These are phyloP conservation scores for Centropus unirufus DNA, from an alignment of 2,113 vertebrate species.

Conservation along the genomic window DNA sequence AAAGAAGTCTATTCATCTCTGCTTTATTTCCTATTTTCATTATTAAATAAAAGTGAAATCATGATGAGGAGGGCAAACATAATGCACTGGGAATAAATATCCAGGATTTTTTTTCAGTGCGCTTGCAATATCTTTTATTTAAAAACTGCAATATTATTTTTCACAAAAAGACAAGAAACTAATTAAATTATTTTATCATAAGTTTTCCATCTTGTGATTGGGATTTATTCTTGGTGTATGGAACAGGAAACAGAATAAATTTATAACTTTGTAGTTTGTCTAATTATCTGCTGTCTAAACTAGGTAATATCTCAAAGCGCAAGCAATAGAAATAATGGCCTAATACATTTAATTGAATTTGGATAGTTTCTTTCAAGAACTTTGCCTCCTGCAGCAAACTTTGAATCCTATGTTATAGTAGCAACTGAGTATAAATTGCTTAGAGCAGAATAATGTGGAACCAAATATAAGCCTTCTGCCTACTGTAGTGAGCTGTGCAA, in stretches of 20 bases:
- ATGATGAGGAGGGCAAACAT: not conserved
- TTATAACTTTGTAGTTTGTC: not conserved
- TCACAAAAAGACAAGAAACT: not conserved
- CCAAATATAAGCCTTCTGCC: not conserved
- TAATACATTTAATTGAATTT: not conserved
- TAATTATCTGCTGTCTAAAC: not conserved
- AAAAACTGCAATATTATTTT: not conserved
- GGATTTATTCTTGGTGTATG: not conserved
- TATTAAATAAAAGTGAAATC: not conserved
- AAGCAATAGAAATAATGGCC: not conserved
- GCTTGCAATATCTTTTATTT: not conserved
- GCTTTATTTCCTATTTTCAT: not conserved
- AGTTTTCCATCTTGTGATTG: not conserved
- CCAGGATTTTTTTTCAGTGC: not conserved
- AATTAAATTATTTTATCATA: not conserved
- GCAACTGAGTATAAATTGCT: not conserved
- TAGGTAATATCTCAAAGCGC: not conserved
- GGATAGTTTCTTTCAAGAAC: not conserved
- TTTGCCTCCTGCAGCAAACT: not conserved
- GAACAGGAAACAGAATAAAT: not conserved
- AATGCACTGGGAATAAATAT: not conserved
- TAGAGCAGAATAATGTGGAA: not conserved
- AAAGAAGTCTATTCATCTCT: not conserved
- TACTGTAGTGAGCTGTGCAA: not conserved
- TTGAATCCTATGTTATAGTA: not conserved